Evolutionary conservation across 2,113 vertebrate genomes (phyloP).

Genomic region (Oncorhynchus gorbuscha): DNA sequence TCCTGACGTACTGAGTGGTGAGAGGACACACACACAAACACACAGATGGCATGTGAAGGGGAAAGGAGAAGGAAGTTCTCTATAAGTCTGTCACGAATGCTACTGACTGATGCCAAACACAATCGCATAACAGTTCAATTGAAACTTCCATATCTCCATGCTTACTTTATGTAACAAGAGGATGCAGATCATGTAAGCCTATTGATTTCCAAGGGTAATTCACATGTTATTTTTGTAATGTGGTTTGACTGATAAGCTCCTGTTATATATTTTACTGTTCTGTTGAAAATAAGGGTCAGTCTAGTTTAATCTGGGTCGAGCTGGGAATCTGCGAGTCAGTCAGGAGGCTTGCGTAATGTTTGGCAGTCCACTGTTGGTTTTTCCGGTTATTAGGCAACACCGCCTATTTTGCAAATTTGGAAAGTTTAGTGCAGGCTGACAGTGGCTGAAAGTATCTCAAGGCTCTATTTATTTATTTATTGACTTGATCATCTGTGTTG

Average conservation of each 20-base stretch:
- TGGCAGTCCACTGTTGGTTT: slow-evolving; percentile 24
- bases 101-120: no score
- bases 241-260: no score
- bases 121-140: no score
- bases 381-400: slow-evolving; percentile 33
- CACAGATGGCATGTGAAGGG: not conserved
- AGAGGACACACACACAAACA: slow-evolving; percentile 36
- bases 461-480: not conserved
- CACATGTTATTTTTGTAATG: not conserved
- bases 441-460: slow-evolving; percentile 13
- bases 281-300: not conserved
- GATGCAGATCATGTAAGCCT: no score
- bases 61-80: no score
- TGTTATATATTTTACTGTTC: no score
- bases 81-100: no score
- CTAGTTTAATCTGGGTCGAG: not conserved
- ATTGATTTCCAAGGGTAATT: no score
- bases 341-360: slow-evolving; percentile 29
- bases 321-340: slow-evolving; percentile 19
- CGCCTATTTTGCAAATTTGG: slow-evolving; percentile 45
- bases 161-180: no score
- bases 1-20: slow-evolving; percentile 95
- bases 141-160: no score
- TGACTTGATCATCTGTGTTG: not conserved
- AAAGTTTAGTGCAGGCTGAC: slow-evolving; percentile 19